These are phyloP conservation scores for Eupithecia subfuscata DNA, from an alignment of 2,888 invertebrate genomes.

Conservation along the genomic window DNA sequence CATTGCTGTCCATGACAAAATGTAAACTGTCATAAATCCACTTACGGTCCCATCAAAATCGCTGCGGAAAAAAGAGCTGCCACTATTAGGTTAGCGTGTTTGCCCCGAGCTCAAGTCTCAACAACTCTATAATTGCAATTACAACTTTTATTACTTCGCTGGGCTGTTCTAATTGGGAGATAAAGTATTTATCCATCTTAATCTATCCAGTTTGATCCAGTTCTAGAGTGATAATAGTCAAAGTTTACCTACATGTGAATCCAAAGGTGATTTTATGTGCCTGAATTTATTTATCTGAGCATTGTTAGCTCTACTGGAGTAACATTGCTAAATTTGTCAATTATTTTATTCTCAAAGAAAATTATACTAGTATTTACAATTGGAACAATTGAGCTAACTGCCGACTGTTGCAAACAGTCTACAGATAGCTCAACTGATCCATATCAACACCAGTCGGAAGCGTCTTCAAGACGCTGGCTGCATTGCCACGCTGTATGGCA, in stretches of 20 bases:
- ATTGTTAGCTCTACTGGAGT: too few species aligned
- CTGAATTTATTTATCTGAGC: too few species aligned
- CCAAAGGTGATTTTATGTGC: neutral
- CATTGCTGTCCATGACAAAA: neutral
- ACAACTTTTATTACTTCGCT: constrained; percentile 14
- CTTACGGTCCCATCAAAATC: neutral
- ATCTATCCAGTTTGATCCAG: constrained; percentile 1
- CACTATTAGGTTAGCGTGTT: neutral
- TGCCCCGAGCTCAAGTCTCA: constrained; percentile 1
- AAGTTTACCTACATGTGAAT: neutral
- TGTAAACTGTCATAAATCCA: neutral
- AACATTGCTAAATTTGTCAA: too few species aligned
- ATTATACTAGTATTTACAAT: too few species aligned
- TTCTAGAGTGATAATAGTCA: neutral
- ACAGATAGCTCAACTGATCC: too few species aligned
- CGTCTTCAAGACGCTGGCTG: too few species aligned
- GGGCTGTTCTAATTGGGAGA: constrained; percentile 3
- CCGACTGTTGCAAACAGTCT: too few species aligned
- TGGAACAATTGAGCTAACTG: too few species aligned
- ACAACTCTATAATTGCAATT: constrained; percentile 11
- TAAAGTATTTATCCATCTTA: constrained; percentile 13
- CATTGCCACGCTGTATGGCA: too few species aligned
- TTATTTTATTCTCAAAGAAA: too few species aligned
- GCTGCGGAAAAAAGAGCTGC: neutral
- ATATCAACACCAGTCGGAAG: too few species aligned